Conservation (phyloP, 1,140 invertebrate genomes). For the Apocrypta bakeri region DNA sequence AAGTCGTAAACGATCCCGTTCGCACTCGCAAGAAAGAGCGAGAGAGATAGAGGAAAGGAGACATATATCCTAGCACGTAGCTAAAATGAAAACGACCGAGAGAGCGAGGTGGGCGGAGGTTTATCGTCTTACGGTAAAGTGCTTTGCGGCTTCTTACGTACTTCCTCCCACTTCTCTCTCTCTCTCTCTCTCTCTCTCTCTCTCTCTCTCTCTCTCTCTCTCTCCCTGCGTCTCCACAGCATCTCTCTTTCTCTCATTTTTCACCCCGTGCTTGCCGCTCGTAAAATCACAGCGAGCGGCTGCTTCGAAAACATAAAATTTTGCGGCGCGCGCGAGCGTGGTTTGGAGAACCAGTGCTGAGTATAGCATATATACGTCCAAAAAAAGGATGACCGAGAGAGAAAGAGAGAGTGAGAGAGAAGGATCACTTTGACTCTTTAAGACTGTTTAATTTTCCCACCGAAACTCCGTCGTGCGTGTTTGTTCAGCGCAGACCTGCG, state of each 20-base stretch:
- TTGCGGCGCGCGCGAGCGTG: not conserved
- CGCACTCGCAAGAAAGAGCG: slow-evolving; percentile 16
- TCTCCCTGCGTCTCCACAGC: not conserved
- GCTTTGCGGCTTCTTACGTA: slow-evolving; percentile 61
- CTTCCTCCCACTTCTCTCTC: slow-evolving; percentile 44
- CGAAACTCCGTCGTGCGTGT: not conserved
- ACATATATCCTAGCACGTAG: slow-evolving; percentile 53
- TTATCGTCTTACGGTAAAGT: slow-evolving; percentile 64
- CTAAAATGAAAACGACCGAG: slow-evolving; percentile 59
- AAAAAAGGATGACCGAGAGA: slow-evolving; percentile 27
- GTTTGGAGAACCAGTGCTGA: not conserved
- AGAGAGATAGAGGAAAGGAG: slow-evolving; percentile 46
- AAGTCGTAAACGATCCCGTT: slow-evolving; percentile 17
- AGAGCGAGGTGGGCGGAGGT: slow-evolving; percentile 54
- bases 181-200: slow-evolving; percentile 35
- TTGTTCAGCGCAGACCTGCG: not conserved
- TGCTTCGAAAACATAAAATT: slow-evolving; percentile 39
- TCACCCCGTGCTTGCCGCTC: slow-evolving; percentile 23
- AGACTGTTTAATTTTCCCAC: not conserved
- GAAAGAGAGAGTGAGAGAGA: not conserved
- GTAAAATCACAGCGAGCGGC: slow-evolving; percentile 60
- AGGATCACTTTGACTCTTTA: not conserved
- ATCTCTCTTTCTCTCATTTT: slow-evolving; percentile 16
- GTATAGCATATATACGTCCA: not conserved
- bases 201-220: slow-evolving; percentile 13